phyloP scores from a whole-genome alignment of 2,113 vertebrate genomes.

The Marcusenius ussheri region DNA sequence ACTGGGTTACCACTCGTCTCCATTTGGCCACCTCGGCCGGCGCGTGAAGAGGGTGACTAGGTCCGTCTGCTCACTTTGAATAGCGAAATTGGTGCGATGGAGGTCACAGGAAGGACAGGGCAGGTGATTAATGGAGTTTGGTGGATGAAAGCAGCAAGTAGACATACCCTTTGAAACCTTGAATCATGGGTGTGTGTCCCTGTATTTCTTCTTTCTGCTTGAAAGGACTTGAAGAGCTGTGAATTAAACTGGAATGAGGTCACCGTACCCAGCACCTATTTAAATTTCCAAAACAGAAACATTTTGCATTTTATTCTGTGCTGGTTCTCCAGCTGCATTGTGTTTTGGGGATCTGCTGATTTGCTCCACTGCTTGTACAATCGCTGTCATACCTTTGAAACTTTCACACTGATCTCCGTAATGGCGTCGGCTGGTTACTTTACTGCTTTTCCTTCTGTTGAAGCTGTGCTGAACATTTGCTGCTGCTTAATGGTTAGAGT shows the following conservation, averaged over 20 bases:
- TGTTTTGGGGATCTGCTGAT: neutral
- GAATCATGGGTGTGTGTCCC: neutral
- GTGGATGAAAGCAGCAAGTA: neutral
- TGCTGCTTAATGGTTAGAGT: neutral
- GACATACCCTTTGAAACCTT: neutral
- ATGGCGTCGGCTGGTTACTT: neutral
- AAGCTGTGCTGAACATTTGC: neutral
- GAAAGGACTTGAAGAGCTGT: neutral
- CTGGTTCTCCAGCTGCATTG: neutral
- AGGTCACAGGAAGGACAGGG: neutral
- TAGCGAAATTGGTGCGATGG: neutral
- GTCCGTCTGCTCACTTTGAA: neutral
- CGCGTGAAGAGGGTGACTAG: neutral
- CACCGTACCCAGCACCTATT: neutral
- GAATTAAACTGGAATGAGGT: neutral
- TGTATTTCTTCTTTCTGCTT: neutral
- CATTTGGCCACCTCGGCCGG: neutral
- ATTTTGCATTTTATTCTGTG: neutral
- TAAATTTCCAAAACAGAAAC: neutral
- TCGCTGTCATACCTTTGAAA: neutral
- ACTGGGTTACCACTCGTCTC: neutral
- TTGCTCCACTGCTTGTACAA: neutral
- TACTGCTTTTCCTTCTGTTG: neutral
- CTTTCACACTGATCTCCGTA: neutral
- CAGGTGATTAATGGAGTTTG: neutral